Evolutionary conservation across 2,113 vertebrate genomes (phyloP).

Genomic region (Chiloscyllium plagiosum): DNA sequence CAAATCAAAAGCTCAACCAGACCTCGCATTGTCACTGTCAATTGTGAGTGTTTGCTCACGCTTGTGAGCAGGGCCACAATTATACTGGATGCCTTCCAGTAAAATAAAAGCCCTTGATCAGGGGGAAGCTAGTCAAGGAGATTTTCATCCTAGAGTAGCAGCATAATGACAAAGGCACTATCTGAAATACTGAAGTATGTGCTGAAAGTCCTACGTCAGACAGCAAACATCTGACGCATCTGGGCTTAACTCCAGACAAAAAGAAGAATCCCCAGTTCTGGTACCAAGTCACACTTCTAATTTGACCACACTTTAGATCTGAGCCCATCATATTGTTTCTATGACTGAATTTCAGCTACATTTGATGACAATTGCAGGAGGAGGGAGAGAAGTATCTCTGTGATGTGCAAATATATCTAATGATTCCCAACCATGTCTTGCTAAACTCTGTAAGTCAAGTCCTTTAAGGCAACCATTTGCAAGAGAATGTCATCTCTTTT

Average conservation of each 20-base stretch:
- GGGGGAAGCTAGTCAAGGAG: background rate
- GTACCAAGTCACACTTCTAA: background rate
- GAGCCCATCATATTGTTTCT: background rate
- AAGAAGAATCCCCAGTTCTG: background rate
- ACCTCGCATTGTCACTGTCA: background rate
- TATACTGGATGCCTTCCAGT: background rate
- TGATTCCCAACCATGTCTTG: too few species aligned
- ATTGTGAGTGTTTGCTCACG: background rate
- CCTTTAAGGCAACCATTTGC: background rate
- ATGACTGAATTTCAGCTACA: background rate
- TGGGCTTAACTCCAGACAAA: background rate
- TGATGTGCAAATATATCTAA: background rate
- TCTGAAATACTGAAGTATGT: background rate
- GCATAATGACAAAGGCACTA: background rate
- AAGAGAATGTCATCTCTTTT: background rate
- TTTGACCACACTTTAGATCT: background rate
- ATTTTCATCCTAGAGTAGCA: background rate
- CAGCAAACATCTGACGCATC: too few species aligned
- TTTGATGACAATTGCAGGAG: background rate
- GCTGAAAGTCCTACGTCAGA: background rate
- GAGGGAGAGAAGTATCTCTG: background rate
- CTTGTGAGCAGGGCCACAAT: background rate
- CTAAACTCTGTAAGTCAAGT: background rate
- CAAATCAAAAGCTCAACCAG: background rate
- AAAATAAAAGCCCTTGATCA: background rate